Evolutionary conservation across 2,888 invertebrate genomes (phyloP), one percentile per base, ranked within the genome.

Genomic region (Siphlonurus alternatus): DNA sequence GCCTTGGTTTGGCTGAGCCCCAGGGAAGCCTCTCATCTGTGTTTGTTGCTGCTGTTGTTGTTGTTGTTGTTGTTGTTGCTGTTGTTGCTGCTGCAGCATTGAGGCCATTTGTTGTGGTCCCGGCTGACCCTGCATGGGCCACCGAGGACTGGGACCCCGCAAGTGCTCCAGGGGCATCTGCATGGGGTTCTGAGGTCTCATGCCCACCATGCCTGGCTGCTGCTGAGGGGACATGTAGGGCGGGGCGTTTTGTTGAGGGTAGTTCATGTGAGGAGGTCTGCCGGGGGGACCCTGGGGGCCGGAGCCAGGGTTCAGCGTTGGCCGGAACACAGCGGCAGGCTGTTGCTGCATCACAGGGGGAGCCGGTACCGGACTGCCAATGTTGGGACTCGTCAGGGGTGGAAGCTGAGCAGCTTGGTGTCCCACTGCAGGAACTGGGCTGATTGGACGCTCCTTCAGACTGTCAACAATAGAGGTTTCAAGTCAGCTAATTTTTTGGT

Each of bases 391-490:
- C 23, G 81, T 75, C 63, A 78, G 75, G 68, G 76, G 80, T 68
- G 76, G 78, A 69, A 70, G 75, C 64, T 75, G 71, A 1, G 75
- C 67, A 38, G 75, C 72, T n/a, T 72, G 81, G 25, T 76, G 79
- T 2, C 80, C 77, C n/a, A 79, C 74, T n/a, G 77, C 80, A 24
- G 81, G 79, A 15, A 78, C 76, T 2, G 83, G 86, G 73, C 85
- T 86, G 5, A 85, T 79, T 0, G 86, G 84, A n/a, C 85, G 76
- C 70, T 86, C 86, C 70, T 86, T 86, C 5, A 86, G 74, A 71
- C 80, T 80, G 67, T 63, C 72, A 70, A 61, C 23, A 65, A 22
- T 59, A n/a, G n/a, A n/a, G n/a, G n/a, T n/a, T n/a, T n/a, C n/a
- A n/a, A n/a, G n/a, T n/a, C n/a, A n/a, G n/a, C n/a, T n/a, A n/a